A percentile compares a stretch with the other conserved stretches of the same genome.
Conservation (phyloP, 1,140 invertebrate genomes). For the Macrotrachela quadricornifera region DNA sequence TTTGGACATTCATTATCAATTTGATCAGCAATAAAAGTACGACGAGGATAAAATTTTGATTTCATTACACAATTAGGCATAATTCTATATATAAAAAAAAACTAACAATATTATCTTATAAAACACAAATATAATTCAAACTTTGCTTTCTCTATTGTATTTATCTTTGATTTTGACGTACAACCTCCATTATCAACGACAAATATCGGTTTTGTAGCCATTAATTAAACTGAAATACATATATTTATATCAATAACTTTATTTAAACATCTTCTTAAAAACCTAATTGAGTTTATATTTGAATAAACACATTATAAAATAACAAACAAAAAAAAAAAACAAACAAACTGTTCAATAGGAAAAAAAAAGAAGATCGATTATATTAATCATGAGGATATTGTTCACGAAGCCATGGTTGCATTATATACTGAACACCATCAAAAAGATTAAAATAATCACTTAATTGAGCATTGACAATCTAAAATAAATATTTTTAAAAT, state of each 20-base stretch:
- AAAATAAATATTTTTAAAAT: conserved; percentile 1
- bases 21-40: conserved; percentile 1
- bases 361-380: too few species aligned
- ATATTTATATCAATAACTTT: too few species aligned
- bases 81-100: neutral
- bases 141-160: neutral
- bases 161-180: neutral
- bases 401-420: conserved; percentile 20
- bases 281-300: too few species aligned
- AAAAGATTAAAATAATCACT: conserved; percentile 28
- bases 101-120: neutral
- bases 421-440: conserved; percentile 27
- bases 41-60: conserved; percentile 4
- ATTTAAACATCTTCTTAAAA: too few species aligned
- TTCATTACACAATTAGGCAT: conserved; percentile 5
- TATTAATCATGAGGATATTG: conserved; percentile 22
- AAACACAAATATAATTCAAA: neutral
- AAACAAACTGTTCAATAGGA: too few species aligned
- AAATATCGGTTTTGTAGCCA: neutral
- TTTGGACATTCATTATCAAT: conserved; percentile 1
- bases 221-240: too few species aligned
- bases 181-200: conserved; percentile 6
- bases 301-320: too few species aligned
- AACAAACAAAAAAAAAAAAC: too few species aligned
- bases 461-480: conserved; percentile 23